These are phyloP conservation scores for Atherix ibis DNA, from an alignment of 2,888 invertebrate species.

Conservation along the genomic window DNA sequence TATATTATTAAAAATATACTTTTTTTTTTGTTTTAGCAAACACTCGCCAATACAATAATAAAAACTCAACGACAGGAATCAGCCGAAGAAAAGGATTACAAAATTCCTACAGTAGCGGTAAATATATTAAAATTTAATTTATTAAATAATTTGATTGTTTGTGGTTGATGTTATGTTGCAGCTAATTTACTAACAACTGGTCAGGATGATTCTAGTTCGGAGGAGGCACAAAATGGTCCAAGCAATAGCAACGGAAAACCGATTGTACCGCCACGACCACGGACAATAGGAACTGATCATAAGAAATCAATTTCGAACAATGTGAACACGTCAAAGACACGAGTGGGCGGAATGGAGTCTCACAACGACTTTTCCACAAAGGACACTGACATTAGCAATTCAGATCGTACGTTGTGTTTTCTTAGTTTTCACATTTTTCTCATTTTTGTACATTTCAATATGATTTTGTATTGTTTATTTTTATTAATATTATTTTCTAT, in stretches of 20 bases:
- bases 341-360: slow-evolving; percentile 17
- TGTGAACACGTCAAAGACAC: slow-evolving; percentile 19
- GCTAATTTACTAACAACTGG: slow-evolving; percentile 53
- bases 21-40: no score
- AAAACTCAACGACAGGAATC: slow-evolving; percentile 22
- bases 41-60: slow-evolving; percentile 26
- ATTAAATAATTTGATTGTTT: slow-evolving; percentile 4
- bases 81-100: slow-evolving; percentile 38
- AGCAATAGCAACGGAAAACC: slow-evolving; percentile 34
- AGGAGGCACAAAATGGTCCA: slow-evolving; percentile 37
- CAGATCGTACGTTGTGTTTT: slow-evolving; percentile 33
- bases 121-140: slow-evolving; percentile 12
- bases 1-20: no score
- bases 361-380: slow-evolving; percentile 30
- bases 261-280: slow-evolving; percentile 45
- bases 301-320: slow-evolving; percentile 23
- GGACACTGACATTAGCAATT: slow-evolving; percentile 35
- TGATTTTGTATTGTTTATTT: no score
- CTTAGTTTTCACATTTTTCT: no score
- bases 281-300: slow-evolving; percentile 48
- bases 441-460: no score
- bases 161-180: slow-evolving; percentile 22
- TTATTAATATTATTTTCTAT: no score
- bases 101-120: slow-evolving; percentile 53
- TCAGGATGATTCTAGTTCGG: slow-evolving; percentile 70